Percentiles rank a stretch among this genome's conserved stretches.
phyloP scores from a whole-genome alignment of 2,888 invertebrate species.

The Kuschelorhynchus macadamiae region DNA sequence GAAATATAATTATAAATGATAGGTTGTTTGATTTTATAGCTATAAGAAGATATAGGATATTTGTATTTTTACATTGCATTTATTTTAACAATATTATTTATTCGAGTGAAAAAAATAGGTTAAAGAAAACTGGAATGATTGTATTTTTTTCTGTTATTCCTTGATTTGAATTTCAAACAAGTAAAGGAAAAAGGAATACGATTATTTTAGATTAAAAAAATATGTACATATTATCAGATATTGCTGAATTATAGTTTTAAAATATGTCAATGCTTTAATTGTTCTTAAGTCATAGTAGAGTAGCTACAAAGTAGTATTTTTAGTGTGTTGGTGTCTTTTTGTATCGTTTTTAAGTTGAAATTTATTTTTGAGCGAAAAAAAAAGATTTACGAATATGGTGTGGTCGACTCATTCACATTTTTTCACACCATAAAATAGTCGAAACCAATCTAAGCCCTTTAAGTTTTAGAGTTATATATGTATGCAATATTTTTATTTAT shows the following conservation, averaged over 20 bases:
- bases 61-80: constrained; percentile 49
- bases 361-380: too few relatives aligned
- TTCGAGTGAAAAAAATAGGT: constrained; percentile 22
- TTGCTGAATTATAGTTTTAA: constrained; percentile 48
- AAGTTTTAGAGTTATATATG: too few relatives aligned
- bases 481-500: too few relatives aligned
- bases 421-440: too few relatives aligned
- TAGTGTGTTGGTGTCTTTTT: constrained; percentile 11
- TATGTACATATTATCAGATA: constrained; percentile 36
- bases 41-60: background rate
- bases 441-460: too few relatives aligned
- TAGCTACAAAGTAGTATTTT: constrained; percentile 60
- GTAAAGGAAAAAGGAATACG: too few relatives aligned
- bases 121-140: too few relatives aligned
- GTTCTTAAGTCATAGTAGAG: constrained; percentile 54
- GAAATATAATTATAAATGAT: background rate
- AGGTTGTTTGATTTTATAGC: constrained; percentile 24
- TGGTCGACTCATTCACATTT: too few relatives aligned
- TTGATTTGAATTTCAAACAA: too few relatives aligned
- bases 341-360: too few relatives aligned
- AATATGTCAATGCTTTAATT: constrained; percentile 57
- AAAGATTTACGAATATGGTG: too few relatives aligned
- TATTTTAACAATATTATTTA: constrained; percentile 45
- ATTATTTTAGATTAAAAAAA: background rate
- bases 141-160: too few relatives aligned